Conservation (phyloP, 2,888 invertebrate species). For the Agrochola litura region DNA sequence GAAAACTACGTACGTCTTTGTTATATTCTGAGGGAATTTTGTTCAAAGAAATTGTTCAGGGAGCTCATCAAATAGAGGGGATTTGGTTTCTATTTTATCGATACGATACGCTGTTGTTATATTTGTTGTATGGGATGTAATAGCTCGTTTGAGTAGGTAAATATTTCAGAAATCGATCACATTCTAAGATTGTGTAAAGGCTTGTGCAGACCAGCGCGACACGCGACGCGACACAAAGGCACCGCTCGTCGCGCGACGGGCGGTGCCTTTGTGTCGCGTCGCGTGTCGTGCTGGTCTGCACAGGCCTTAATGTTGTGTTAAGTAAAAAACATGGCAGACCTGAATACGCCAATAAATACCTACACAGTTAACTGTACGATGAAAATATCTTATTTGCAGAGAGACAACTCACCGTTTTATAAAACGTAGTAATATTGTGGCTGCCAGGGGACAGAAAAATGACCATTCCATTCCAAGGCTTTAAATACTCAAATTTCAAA, state of each 20-base stretch:
- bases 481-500: neutral
- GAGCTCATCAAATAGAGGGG: conserved; percentile 41
- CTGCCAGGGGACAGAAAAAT: neutral
- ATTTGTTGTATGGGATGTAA: conserved; percentile 5
- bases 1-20: conserved; percentile 60
- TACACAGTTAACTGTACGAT: neutral
- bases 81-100: conserved; percentile 22
- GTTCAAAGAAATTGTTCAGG: conserved; percentile 50
- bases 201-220: no score
- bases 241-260: no score
- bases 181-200: neutral
- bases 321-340: neutral
- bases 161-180: neutral
- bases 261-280: no score
- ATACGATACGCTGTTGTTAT: conserved; percentile 22
- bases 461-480: neutral
- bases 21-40: conserved; percentile 45
- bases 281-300: no score
- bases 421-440: no score
- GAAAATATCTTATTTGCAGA: neutral
- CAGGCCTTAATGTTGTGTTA: neutral
- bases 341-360: neutral
- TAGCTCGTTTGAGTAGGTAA: neutral
- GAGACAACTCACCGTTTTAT: neutral
- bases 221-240: no score